Percentiles rank a stretch among this genome's conserved stretches.
These are phyloP conservation scores for Sturnus vulgaris DNA, from an alignment of 2,113 vertebrate species.

Conservation along the genomic window DNA sequence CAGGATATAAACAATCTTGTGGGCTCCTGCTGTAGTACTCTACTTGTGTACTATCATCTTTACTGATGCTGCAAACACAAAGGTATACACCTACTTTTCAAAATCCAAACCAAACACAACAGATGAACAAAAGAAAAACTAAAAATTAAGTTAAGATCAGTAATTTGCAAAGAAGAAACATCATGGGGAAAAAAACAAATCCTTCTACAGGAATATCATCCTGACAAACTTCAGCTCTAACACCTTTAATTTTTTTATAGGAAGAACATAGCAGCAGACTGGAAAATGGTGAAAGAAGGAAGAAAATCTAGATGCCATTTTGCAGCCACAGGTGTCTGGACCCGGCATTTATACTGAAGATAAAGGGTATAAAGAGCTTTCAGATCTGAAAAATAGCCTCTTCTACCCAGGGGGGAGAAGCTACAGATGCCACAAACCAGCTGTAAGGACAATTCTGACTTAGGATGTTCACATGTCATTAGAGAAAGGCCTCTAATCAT, in stretches of 20 bases:
- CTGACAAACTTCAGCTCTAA: background rate
- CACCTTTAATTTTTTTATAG: background rate
- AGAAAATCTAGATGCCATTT: background rate
- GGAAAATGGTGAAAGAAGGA: background rate
- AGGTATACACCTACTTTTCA: background rate
- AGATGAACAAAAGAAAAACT: background rate
- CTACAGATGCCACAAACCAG: background rate
- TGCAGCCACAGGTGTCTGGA: background rate
- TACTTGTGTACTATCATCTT: background rate
- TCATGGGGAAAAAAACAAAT: background rate
- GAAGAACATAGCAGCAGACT: background rate
- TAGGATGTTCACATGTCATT: fast-evolving
- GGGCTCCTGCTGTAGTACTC: background rate
- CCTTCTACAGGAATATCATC: background rate
- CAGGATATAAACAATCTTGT: background rate
- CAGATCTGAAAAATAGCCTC: background rate
- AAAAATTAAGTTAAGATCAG: background rate
- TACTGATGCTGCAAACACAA: background rate
- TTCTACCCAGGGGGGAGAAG: background rate
- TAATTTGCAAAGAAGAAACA: background rate
- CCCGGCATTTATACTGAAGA: background rate
- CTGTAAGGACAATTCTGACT: background rate
- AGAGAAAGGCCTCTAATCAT: background rate
- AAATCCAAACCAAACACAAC: background rate
- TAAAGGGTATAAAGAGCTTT: background rate